phyloP scores from a whole-genome alignment of 2,797 vertebrate species.

The Cyclopterus lumpus region DNA sequence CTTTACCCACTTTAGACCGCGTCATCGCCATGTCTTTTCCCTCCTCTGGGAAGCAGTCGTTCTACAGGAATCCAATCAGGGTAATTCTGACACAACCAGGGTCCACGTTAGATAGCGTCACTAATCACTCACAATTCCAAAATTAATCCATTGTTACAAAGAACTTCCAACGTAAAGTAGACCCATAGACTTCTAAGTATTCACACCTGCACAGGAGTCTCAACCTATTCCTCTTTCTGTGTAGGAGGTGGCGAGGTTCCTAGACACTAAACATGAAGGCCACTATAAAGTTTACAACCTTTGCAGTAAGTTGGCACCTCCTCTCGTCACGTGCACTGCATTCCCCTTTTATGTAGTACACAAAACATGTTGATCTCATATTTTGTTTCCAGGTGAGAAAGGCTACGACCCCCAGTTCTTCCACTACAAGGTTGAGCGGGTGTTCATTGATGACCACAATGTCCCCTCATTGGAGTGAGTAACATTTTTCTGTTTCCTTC shows the following conservation, averaged over 20 bases:
- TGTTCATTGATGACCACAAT: slow-evolving; percentile 96
- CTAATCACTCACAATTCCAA: not conserved
- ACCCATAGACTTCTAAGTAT: not conserved
- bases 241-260: slow-evolving; percentile 93
- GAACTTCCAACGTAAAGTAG: not conserved
- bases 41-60: slow-evolving; percentile 92
- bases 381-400: slow-evolving; percentile 88
- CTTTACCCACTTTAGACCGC: slow-evolving; percentile 80
- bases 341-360: not conserved
- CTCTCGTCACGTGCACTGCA: not conserved
- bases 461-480: slow-evolving; percentile 92
- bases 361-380: not conserved
- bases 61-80: slow-evolving; percentile 94
- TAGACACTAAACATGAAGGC: slow-evolving; percentile 91
- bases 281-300: slow-evolving; percentile 98
- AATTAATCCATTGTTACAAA: not conserved
- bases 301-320: slow-evolving; percentile 91
- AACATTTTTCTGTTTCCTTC: not conserved
- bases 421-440: slow-evolving; percentile 90
- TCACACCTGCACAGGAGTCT: not conserved
- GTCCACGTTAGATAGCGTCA: not conserved
- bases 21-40: slow-evolving; percentile 99
- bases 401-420: slow-evolving; percentile 92
- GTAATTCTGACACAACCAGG: slow-evolving; percentile 72
- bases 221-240: slow-evolving; percentile 11